Evolutionary conservation across 2,888 invertebrate genomes (phyloP), one percentile per base, ranked within the genome.

Genomic region (Microctonus hyperodae): DNA sequence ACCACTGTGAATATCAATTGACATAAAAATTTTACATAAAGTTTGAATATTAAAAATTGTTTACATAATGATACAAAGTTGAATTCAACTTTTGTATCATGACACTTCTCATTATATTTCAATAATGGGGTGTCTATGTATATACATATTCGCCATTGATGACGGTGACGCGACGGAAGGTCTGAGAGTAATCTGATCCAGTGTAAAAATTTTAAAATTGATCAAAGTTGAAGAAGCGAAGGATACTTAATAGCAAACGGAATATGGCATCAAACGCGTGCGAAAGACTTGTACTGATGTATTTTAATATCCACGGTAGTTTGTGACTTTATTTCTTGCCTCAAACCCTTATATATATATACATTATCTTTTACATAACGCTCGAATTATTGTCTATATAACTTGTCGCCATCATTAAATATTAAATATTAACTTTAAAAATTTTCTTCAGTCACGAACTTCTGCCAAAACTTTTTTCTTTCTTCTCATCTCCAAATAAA

Each of bases 191-290:
- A 80, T 72, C 67, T 63, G 76, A 79, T 76, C 76, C 71, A 25
- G 50, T 51, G 68, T 57, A 61, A 76, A 79, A 76, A 77, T 74
- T 75, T 73, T 65, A 74, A 74, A 51, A 75, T 77, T 75, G 76
- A 76, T 78, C 78, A 78, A 79, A 79, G 77, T 74, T 77, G 72
- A 72, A 74, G 69, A 72, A 75, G 74, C 73, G 71, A 73, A 69
- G 69, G 44, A 44, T 44, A 74, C 70, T 77, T 81, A 81, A 82
- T 81, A 80, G 80, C 73, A 75, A 78, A 79, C 73, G 73, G 75
- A 80, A 82, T 80, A 81, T 73, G 78, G 74, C 81, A 79, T 82
- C 81, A 82, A 82, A 83, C 79, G 80, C 71, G 74, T 6, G 4
- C 6, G 11, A 51, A 22, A 22, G 13, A 51, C 37, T n/a, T n/a